Evolutionary conservation across 35 echinoderm and acorn worm species (phyloP), one percentile per base, ranked within the genome.

Genomic region (Ptychodera flava): DNA sequence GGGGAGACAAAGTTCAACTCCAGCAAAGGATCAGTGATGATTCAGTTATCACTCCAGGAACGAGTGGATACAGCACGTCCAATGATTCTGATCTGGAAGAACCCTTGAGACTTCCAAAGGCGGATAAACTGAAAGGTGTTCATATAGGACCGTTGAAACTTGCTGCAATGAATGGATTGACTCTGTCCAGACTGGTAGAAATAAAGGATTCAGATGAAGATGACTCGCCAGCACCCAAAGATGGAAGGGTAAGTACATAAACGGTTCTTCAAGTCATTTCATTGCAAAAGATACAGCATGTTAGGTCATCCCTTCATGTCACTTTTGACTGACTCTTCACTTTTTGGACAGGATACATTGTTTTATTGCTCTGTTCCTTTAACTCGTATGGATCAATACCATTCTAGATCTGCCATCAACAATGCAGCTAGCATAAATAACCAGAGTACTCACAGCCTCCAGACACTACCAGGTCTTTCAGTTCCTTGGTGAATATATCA

Each of bases 111-210:
- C 15, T 34, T 52, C 22, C 0, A 83, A 90, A 78, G 87, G 87
- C 37, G 85, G 76, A 29, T 94, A 88, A 45, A 94, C 87, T 35
- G 79, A 87, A 33, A 35, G 85, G 77, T 29, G 38, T 78, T 78
- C 86, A 87, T 38, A 78, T 85, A 78, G 96, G 96, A 85, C 96
- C 96, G 0, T 79, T 99, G 36, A 99, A 99, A 78, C 33, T 99
- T 79, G 96, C 96, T 82, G 96, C 96, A 0, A 99, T 99, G 96
- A 99, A 93, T 78, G 96, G 96, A 33, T 87, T 99, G 33, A 99
- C 96, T 22, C 79, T 94, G 52, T 76, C 94, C 77, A 94, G 96
- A 83, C 92, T 92, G 14, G 85, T 85, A 34, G 87, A 90, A 30
- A 81, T 84, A 38, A 37, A 90, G 31, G 86, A 81, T 37, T 85